These are phyloP conservation scores for Megaceryle torquata DNA, from an alignment of 2,113 vertebrate genomes.

Conservation along the genomic window DNA sequence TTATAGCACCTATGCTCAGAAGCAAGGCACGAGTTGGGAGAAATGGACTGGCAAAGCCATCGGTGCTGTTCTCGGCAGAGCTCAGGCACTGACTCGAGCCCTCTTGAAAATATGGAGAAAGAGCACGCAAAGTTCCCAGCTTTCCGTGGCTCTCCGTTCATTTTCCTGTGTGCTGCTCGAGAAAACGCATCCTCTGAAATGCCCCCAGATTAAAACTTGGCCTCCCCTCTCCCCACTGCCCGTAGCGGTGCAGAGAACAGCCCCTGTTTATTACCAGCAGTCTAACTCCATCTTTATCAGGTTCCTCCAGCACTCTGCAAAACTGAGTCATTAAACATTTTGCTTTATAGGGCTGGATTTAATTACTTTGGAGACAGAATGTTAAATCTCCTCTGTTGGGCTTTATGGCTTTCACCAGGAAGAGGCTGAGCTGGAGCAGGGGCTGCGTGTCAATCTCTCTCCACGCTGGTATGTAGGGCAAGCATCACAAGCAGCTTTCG, in stretches of 20 bases:
- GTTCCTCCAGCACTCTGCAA: not conserved
- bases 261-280: not conserved
- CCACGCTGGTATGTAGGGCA: not conserved
- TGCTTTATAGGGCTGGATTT: not conserved
- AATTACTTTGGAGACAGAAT: not conserved
- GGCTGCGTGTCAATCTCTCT: not conserved
- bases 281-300: not conserved
- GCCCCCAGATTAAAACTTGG: not conserved
- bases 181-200: not conserved
- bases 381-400: not conserved
- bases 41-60: not conserved
- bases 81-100: not conserved
- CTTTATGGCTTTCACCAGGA: not conserved
- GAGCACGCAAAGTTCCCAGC: not conserved
- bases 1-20: not conserved
- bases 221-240: not conserved
- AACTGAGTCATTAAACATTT: not conserved
- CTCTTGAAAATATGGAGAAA: not conserved
- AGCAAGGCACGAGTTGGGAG: not conserved
- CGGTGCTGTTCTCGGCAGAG: not conserved
- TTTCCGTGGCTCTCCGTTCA: not conserved
- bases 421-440: not conserved
- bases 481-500: fast-evolving
- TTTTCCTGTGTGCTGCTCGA: not conserved
- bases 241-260: not conserved